Base-by-base conservation (phyloP, 2,797 vertebrate genomes). In the Discoglossus pictus region DNA sequence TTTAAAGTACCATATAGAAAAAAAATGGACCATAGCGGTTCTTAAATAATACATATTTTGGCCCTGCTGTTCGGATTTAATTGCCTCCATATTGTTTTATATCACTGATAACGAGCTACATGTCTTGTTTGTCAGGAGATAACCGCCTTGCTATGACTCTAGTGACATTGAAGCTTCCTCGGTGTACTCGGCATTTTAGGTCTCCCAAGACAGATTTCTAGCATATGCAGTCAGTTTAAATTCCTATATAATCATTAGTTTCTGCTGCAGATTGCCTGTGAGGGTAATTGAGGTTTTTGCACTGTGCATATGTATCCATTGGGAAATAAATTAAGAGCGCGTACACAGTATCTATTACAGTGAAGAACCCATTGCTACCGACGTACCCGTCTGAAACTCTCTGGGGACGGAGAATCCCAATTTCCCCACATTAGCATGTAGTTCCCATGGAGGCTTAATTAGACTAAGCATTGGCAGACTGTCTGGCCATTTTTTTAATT, bases 401-500 rank as follows among this genome's bases (percentile, higher is more conserved):
- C 11, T 52, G 8, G 15, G 21, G 21, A 68, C 51, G 68, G 38
- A 70, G 66, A 72, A 50, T 0, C 9, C n/a, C 12, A 40, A 7
- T 16, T 69, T 0, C 0, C 1, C 24, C 48, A 34, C 36, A 48
- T 70, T 48, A 44, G 46, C n/a, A 16, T 51, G 13, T 17, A 13
- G 24, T 60, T n/a, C 17, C 20, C 27, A 43, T 36, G 17, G 5
- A 39, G 35, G 25, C 51, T 35, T 27, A 60, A 62, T 25, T 13
- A 21, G 40, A 23, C 20, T 23, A 15, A 20, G 40, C 7, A 21
- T 58, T 27, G 46, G 7, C 36, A 60, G 23, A 42, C 0, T 64
- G 9, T 68, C 42, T 52, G 58, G n/a, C 50, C 24, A n/a, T n/a
- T 52, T 2, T 61, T 68, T 75, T 65, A 74, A 66, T 24, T 42